These are phyloP conservation scores for Protonemura montana DNA, from an alignment of 2,888 invertebrate genomes.

Conservation along the genomic window DNA sequence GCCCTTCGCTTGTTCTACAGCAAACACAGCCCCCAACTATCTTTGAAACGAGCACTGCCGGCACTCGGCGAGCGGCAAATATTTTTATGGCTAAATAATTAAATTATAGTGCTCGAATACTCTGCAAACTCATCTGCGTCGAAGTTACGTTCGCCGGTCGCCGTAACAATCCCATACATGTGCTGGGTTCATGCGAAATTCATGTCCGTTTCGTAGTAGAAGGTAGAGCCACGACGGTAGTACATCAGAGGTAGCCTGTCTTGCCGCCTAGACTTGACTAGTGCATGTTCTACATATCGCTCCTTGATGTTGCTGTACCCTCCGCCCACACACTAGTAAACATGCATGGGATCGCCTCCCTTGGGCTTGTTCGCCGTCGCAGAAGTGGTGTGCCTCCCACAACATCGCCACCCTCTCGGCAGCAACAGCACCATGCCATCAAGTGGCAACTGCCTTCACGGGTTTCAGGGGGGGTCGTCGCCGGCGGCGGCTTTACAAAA, in stretches of 20 bases:
- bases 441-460: slow-evolving; percentile 2
- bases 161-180: background rate
- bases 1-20: too few species aligned
- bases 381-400: background rate
- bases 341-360: slow-evolving; percentile 4
- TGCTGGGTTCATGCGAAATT: background rate
- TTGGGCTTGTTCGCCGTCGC: background rate
- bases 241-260: background rate
- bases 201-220: background rate
- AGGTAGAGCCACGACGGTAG: too few species aligned
- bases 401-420: background rate
- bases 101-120: slow-evolving; percentile 7
- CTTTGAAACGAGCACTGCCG: background rate
- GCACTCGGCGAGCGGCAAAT: background rate
- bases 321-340: background rate
- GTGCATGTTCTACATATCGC: background rate
- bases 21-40: background rate
- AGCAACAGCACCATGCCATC: background rate
- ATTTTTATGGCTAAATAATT: background rate
- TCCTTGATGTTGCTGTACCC: background rate
- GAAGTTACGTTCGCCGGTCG: background rate
- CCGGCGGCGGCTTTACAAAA: too few species aligned
- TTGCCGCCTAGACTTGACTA: background rate
- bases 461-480: too few species aligned
- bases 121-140: background rate